Conservation (phyloP, 2,797 vertebrate genomes). For the Tenualosa thibaudeaui region DNA sequence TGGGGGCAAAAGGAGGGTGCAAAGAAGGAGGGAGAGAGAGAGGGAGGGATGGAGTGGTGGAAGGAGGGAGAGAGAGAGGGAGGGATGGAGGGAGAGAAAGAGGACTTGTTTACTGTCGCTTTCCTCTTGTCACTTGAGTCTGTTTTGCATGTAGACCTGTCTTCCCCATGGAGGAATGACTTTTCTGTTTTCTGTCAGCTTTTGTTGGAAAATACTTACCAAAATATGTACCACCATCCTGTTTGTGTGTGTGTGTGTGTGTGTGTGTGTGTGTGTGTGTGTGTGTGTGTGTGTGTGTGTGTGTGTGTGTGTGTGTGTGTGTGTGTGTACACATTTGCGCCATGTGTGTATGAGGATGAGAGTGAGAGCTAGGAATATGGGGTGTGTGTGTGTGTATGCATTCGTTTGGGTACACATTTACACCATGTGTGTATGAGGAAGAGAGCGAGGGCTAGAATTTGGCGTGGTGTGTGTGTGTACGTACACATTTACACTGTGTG, state of each 20-base stretch:
- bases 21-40: constrained; percentile 27
- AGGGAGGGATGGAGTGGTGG: constrained; percentile 31
- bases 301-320: not conserved
- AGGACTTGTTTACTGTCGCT: constrained; percentile 16
- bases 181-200: not conserved
- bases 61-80: constrained; percentile 45
- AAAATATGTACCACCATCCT: not conserved
- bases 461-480: not conserved
- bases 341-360: not conserved
- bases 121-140: not conserved
- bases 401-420: not conserved
- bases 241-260: not conserved
- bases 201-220: not conserved
- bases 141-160: not conserved
- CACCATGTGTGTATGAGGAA: not conserved
- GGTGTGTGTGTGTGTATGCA: not conserved
- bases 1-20: not conserved
- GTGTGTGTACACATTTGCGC: not conserved
- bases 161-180: not conserved
- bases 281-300: not conserved
- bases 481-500: not conserved
- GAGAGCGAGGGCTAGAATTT: too few relatives aligned
- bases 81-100: constrained; percentile 42
- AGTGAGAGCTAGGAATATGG: too few relatives aligned
- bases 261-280: not conserved